A percentile compares a stretch with the other conserved stretches of the same genome.
phyloP scores from a whole-genome alignment of 2,113 vertebrate genomes.

The Sander lucioperca region DNA sequence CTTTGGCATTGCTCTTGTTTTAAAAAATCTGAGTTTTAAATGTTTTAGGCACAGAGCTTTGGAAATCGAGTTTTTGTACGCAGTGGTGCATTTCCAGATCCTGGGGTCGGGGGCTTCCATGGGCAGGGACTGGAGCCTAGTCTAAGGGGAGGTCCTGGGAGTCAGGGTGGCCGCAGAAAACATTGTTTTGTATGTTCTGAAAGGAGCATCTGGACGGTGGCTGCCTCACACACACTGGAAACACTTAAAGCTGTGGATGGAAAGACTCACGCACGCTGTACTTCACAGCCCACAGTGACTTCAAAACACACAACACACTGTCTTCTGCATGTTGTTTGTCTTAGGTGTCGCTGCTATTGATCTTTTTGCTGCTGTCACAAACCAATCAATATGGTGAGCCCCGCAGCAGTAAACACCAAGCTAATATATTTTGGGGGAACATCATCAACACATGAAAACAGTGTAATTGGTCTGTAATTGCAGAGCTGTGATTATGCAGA shows the following conservation, averaged over 20 bases:
- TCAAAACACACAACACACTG: slow-evolving; percentile 37
- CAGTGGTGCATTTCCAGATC: slow-evolving; percentile 65
- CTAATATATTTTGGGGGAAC: slow-evolving; percentile 47
- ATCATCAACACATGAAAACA: slow-evolving; percentile 57
- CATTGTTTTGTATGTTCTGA: slow-evolving; percentile 38
- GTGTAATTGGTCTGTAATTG: slow-evolving; percentile 60
- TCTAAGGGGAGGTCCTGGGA: background rate
- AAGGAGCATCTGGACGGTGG: slow-evolving; percentile 56
- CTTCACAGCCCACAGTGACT: slow-evolving; percentile 36
- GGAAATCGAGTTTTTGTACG: slow-evolving; percentile 74
- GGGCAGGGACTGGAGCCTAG: slow-evolving; percentile 15
- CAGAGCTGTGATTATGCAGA: slow-evolving; percentile 45
- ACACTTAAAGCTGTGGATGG: slow-evolving; percentile 59
- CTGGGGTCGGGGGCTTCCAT: slow-evolving; percentile 46
- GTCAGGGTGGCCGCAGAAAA: slow-evolving; percentile 38
- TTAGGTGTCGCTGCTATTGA: slow-evolving; percentile 47
- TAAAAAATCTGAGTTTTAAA: slow-evolving; percentile 80
- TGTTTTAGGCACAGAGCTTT: slow-evolving; percentile 84
- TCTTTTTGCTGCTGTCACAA: slow-evolving; percentile 28
- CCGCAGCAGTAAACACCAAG: slow-evolving; percentile 47
- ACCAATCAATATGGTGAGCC: background rate
- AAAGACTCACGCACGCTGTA: slow-evolving; percentile 41
- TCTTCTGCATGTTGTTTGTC: slow-evolving; percentile 31
- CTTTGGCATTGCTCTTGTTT: slow-evolving; percentile 81
- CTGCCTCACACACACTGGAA: slow-evolving; percentile 57